Conservation (phyloP, 2,888 invertebrate genomes). For the Melipona bicolor region DNA sequence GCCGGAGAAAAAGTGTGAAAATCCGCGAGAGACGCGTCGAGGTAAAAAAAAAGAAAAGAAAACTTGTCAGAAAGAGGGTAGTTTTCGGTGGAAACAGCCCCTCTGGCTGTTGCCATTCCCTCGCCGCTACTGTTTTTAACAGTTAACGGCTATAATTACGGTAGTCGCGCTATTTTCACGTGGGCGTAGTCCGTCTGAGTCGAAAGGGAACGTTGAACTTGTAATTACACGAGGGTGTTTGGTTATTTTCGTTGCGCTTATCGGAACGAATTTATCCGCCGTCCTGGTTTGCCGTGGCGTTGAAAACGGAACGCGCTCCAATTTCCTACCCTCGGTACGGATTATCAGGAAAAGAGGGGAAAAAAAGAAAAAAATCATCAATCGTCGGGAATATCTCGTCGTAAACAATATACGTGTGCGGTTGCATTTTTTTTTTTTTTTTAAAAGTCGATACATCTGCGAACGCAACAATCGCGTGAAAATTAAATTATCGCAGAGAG, state of each 20-base stretch:
- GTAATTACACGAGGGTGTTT: neutral
- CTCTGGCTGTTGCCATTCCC: neutral
- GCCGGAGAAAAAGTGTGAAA: too few relatives aligned
- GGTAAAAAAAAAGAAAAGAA: neutral
- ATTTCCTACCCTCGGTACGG: conserved; percentile 13
- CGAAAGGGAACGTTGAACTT: conserved; percentile 34
- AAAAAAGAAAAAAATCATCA: too few relatives aligned
- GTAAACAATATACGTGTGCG: too few relatives aligned
- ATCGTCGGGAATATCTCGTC: neutral
- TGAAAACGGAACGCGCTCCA: conserved; percentile 22
- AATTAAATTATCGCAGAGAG: too few relatives aligned
- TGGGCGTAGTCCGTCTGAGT: neutral
- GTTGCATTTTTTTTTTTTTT: too few relatives aligned
- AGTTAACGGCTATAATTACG: conserved; percentile 6
- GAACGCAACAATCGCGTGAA: too few relatives aligned
- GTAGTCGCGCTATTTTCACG: conserved; percentile 9
- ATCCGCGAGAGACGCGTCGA: too few relatives aligned
- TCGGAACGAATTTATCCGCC: conserved; percentile 22
- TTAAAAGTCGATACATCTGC: too few relatives aligned
- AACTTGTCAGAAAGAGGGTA: neutral
- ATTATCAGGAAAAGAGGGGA: too few relatives aligned
- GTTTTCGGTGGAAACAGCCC: neutral
- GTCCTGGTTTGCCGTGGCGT: conserved; percentile 28
- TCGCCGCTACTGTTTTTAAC: neutral
- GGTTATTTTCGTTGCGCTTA: conserved; percentile 36